phyloP scores from a whole-genome alignment of 2,797 vertebrate genomes.

The Echeneis naucrates region DNA sequence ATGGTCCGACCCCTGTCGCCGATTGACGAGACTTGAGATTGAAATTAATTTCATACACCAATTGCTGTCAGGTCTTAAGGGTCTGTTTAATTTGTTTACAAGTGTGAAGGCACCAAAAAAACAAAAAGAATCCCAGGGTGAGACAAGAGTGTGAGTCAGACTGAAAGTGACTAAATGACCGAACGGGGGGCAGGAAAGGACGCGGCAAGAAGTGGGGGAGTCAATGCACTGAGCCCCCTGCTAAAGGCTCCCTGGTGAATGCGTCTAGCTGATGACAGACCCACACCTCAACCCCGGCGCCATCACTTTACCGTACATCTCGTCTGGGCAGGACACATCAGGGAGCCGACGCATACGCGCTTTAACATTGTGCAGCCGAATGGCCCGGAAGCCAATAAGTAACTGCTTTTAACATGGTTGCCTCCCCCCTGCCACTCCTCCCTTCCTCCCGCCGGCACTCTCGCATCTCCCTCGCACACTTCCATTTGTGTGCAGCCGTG shows the following conservation, averaged over 20 bases:
- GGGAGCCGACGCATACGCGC: conserved; percentile 40
- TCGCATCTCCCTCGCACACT: neutral
- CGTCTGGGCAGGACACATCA: conserved; percentile 33
- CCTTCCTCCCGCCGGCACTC: neutral
- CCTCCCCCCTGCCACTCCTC: neutral
- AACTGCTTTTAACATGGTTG: conserved; percentile 28
- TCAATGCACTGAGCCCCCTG: conserved; percentile 48
- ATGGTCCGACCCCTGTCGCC: conserved; percentile 30
- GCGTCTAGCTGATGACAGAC: conserved; percentile 61
- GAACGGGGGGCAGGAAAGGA: conserved; percentile 33
- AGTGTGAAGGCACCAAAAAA: conserved; percentile 27
- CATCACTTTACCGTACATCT: conserved; percentile 46
- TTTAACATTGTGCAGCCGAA: conserved; percentile 14
- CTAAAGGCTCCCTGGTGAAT: conserved; percentile 64
- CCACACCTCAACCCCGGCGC: conserved; percentile 47
- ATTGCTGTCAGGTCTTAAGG: conserved; percentile 13
- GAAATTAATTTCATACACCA: neutral
- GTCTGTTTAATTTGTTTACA: conserved; percentile 37
- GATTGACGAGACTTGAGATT: neutral
- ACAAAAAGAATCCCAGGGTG: conserved; percentile 2
- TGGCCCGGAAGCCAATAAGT: conserved; percentile 23
- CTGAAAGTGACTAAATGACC: conserved; percentile 21
- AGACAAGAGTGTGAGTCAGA: conserved; percentile 35
- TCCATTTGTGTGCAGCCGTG: conserved; percentile 34
- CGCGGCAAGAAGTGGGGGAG: neutral